Evolutionary conservation across 2,113 vertebrate genomes (phyloP).

Genomic region (Prunella himalayana): DNA sequence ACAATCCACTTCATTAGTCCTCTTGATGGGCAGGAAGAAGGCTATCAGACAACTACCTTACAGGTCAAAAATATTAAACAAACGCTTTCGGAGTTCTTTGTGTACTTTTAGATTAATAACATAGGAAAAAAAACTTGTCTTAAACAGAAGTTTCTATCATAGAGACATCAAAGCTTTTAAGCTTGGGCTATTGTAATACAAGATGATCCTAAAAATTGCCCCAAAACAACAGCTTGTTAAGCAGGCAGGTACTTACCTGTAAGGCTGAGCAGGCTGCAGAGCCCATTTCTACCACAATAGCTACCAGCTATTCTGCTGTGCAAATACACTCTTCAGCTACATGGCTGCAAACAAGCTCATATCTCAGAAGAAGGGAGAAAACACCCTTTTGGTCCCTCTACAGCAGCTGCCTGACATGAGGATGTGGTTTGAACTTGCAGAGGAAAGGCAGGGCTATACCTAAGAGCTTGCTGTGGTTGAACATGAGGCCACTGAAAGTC

Average conservation of each 20-base stretch:
- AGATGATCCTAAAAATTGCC: neutral
- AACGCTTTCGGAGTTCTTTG: neutral
- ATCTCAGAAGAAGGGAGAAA: neutral
- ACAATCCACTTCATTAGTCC: neutral
- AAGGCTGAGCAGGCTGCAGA: neutral
- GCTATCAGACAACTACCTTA: neutral
- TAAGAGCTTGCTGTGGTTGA: neutral
- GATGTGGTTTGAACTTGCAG: neutral
- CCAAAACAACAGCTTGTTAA: neutral
- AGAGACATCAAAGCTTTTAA: constrained; percentile 21
- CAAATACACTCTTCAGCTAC: neutral
- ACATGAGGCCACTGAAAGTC: neutral
- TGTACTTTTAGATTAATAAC: neutral
- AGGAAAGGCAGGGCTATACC: neutral
- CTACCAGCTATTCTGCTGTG: neutral
- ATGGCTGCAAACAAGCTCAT: neutral
- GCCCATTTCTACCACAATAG: neutral
- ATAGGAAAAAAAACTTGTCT: neutral
- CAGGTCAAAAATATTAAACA: neutral
- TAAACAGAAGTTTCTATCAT: neutral
- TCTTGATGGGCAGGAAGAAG: neutral
- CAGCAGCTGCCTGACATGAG: neutral
- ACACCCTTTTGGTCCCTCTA: neutral
- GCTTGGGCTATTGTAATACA: neutral
- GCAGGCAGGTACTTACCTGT: constrained; percentile 18